Base-by-base conservation (phyloP, 2,113 vertebrate species). In the Rafetus swinhoei region DNA sequence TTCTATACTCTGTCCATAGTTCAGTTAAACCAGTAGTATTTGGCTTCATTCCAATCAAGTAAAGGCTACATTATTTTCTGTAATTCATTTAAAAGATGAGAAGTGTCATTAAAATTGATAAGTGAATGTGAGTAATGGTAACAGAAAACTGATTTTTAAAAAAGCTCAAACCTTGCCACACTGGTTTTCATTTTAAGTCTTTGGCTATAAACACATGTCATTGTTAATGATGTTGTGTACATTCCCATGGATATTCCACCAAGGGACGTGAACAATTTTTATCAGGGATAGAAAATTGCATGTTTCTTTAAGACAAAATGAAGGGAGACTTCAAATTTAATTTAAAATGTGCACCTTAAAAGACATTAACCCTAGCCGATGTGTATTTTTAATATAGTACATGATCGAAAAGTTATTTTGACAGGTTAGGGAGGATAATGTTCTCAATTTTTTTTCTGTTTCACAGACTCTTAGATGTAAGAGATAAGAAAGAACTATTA, bases 131-230 rank as follows among this genome's bases (percentile, higher is more conserved):
- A 84, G 54, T 25, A 0, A 82, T 83, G 82, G 8, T 45, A 81
- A 93, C 94, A 74, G 11, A 56, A 52, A 89, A 76, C 24, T 0
- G 45, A 87, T 50, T 45, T 79, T 50, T 29, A 79, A 95, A 91
- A 7, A 39, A 81, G 1, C 2, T 74, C 24, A 92, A 65, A 81
- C 52, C 14, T 9, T 11, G 50, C 52, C 35, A 29, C 1, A 50
- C 72, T 85, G 86, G 0, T 25, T 84, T 45, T 24, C 39, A 50
- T 7, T 91, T 94, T 88, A 86, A 80, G 83, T 72, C 0, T 87
- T 4, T 92, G 9, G 77, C 77, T 92, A 5, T 29, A 91, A 15
- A 29, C 60, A 65, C 74, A 1, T 54, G 19, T 15, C 39, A 9
- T 62, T 79, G 84, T 32, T 72, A 84, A 94, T 13, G 15, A 69